A percentile compares a stretch with the other conserved stretches of the same genome.
These are phyloP conservation scores for Drosophila melanogaster DNA, from an alignment of 1,140 invertebrate genomes.

Conservation along the genomic window DNA sequence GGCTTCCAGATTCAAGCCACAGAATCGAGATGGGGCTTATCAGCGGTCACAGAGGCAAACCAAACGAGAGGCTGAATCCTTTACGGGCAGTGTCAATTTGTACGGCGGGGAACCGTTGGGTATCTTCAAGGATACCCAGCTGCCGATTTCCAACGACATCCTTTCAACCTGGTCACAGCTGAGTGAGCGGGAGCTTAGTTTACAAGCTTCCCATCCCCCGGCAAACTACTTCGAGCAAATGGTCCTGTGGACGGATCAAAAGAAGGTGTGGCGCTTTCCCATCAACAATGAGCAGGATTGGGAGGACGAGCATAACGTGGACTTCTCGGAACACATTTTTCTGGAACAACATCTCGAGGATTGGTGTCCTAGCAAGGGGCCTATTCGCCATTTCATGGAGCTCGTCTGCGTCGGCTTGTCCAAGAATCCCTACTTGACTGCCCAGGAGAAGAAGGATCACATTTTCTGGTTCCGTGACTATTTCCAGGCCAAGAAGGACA, in stretches of 20 bases:
- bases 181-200: conserved; percentile 87
- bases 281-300: conserved; percentile 98
- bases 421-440: conserved; percentile 96
- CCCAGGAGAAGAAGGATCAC: conserved; percentile 94
- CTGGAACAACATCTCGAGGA: conserved; percentile 92
- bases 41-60: conserved; percentile 38
- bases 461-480: conserved; percentile 97
- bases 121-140: conserved; percentile 85
- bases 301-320: conserved; percentile 91
- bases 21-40: conserved; percentile 19
- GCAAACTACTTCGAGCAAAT: conserved; percentile 96
- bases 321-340: conserved; percentile 97
- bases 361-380: conserved; percentile 95
- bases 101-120: conserved; percentile 86
- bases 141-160: conserved; percentile 84
- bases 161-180: conserved; percentile 89
- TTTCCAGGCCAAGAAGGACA: conserved; percentile 92
- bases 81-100: conserved; percentile 85
- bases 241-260: conserved; percentile 96
- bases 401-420: conserved; percentile 96
- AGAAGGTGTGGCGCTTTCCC: conserved; percentile 98
- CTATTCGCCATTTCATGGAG: conserved; percentile 98
- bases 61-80: conserved; percentile 66
- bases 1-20: conserved; percentile 42
- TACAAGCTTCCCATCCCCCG: conserved; percentile 89